Base-by-base conservation (phyloP, 2,888 invertebrate genomes). In the Agrochola litura region DNA sequence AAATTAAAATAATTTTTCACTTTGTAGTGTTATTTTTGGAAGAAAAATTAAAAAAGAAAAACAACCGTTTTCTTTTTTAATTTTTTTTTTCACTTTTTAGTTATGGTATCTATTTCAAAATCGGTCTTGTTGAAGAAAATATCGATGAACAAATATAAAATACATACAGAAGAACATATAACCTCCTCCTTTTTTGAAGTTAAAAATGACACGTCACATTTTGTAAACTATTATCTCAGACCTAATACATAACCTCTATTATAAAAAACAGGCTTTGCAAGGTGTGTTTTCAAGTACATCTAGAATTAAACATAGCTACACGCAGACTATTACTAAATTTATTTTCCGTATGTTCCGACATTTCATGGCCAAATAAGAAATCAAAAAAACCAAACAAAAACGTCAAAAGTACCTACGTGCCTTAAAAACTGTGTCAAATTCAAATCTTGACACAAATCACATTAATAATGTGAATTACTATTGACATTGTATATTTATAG, bases 341-440 rank as follows among this genome's bases (percentile, higher is more conserved):
- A 19, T 49, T 37, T 58, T 2, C 37, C 37, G 22, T 49, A 22
- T 46, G 25, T 41, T 58, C 37, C n/a, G 25, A 43, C 14, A 61
- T 69, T 79, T 77, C 80, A 77, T 70, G 70, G 77, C 22, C 71
- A 79, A 61, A 46, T 69, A 61, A 22, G 22, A 54, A 69, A 60
- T 25, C 1, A 43, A 37, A 77, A 61, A 14, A 19, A 54, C 4
- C 16, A 41, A 77, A 46, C 22, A 69, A 77, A 70, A 79, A 54
- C 70, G 9, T 37, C 14, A 37, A 14, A 52, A 30, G 10, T 54
- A 78, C 30, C 30, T 30, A 30, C 37, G 22, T 69, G 52, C 14
- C 14, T 46, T 46, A 41, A 25, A 37, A 69, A 49, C 77, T 79
- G 14, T 79, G 61, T 70, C 25, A 79, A 46, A 61, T 54, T 52